Conservation (phyloP, 1,140 invertebrate species). For the Drosophila kikkawai region DNA sequence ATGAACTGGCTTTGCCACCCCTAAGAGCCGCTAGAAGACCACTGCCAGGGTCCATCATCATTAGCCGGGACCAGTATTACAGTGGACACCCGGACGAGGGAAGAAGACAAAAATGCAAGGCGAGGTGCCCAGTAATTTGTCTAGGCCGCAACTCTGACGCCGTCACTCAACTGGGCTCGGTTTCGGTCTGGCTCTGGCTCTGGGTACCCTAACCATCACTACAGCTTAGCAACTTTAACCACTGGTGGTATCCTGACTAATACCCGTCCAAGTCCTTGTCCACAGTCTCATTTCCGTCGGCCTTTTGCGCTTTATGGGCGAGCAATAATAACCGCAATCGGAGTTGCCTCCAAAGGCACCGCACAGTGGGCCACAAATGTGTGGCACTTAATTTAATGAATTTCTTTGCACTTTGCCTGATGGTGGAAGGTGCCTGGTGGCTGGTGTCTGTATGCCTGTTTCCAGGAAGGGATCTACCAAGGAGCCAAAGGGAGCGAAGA, state of each 20-base stretch:
- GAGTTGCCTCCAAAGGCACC: slow-evolving; percentile 42
- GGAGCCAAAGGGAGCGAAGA: background rate
- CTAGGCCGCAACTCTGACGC: slow-evolving; percentile 46
- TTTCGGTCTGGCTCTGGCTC: background rate
- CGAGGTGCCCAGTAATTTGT: slow-evolving; percentile 54
- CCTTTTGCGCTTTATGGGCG: slow-evolving; percentile 40
- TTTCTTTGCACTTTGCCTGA: slow-evolving; percentile 78
- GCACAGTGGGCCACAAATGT: slow-evolving; percentile 80
- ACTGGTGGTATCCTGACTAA: slow-evolving; percentile 16
- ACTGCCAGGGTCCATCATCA: slow-evolving; percentile 39
- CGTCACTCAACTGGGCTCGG: slow-evolving; percentile 45
- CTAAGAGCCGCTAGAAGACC: slow-evolving; percentile 8
- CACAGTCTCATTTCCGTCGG: slow-evolving; percentile 31
- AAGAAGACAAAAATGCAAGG: background rate
- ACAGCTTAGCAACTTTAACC: slow-evolving; percentile 1
- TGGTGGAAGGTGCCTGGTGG: slow-evolving; percentile 14
- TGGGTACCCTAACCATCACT: background rate
- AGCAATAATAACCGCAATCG: slow-evolving; percentile 63
- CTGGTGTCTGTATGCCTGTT: slow-evolving; percentile 1
- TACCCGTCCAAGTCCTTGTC: slow-evolving; percentile 20
- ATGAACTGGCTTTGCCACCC: slow-evolving; percentile 13
- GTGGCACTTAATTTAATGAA: slow-evolving; percentile 83
- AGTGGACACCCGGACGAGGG: slow-evolving; percentile 33
- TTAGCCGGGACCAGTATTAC: slow-evolving; percentile 40
- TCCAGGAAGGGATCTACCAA: slow-evolving; percentile 30